Conservation (phyloP, 2,797 vertebrate genomes). For the Poecilia wingei region DNA sequence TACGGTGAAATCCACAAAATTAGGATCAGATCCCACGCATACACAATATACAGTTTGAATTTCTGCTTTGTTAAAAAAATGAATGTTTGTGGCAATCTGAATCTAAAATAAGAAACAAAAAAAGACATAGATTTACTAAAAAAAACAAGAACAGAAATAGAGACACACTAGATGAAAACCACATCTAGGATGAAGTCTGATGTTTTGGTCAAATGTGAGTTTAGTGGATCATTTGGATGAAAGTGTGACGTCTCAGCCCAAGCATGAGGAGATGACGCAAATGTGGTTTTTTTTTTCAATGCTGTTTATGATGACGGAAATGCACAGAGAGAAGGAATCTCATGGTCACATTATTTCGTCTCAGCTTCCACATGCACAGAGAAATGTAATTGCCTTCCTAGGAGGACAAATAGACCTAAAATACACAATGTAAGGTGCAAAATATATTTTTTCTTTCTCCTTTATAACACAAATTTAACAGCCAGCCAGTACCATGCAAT, state of each 20-base stretch:
- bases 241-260: conserved; percentile 38
- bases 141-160: conserved; percentile 19
- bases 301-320: conserved; percentile 23
- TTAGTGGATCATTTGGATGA: conserved; percentile 31
- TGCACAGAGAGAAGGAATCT: background rate
- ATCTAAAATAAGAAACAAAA: conserved; percentile 27
- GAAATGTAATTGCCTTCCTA: background rate
- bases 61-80: conserved; percentile 9
- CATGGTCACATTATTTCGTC: conserved; percentile 10
- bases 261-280: conserved; percentile 51
- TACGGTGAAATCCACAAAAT: conserved; percentile 55
- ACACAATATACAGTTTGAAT: conserved; percentile 8
- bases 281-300: conserved; percentile 11
- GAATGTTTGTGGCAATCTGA: conserved; percentile 50
- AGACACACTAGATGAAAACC: conserved; percentile 9
- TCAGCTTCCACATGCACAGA: background rate
- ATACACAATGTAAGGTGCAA: background rate
- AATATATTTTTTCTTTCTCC: background rate
- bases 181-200: conserved; percentile 9
- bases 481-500: background rate
- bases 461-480: background rate
- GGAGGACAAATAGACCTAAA: background rate
- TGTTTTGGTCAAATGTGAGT: conserved; percentile 11
- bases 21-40: conserved; percentile 55
- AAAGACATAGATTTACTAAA: conserved; percentile 12